phyloP scores from a whole-genome alignment of 1,140 invertebrate species.

The Aphis gossypii region DNA sequence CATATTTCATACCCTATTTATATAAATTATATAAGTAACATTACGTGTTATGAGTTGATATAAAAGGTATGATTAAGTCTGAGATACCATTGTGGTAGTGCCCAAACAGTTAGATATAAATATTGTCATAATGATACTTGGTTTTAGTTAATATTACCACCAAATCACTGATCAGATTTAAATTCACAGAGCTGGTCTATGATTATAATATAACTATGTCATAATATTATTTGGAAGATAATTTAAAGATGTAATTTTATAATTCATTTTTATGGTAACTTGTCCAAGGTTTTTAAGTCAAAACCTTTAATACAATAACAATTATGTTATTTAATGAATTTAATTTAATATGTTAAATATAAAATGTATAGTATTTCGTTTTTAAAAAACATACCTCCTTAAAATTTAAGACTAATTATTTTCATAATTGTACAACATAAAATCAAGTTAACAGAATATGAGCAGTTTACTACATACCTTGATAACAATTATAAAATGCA shows the following conservation, averaged over 20 bases:
- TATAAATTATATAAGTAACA: too few relatives aligned
- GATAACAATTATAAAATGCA: slow-evolving; percentile 2
- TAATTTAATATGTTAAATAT: slow-evolving; percentile 19
- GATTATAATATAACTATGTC: neutral
- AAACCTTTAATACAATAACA: neutral
- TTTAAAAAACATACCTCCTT: neutral
- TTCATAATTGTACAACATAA: neutral
- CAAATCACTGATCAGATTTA: too few relatives aligned
- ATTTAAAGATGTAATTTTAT: neutral
- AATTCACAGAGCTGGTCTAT: too few relatives aligned
- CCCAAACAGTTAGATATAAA: too few relatives aligned
- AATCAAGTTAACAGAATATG: slow-evolving; percentile 13
- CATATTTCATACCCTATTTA: too few relatives aligned
- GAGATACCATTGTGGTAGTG: too few relatives aligned
- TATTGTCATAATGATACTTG: too few relatives aligned
- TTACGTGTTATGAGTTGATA: too few relatives aligned
- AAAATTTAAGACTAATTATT: neutral
- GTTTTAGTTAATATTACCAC: too few relatives aligned
- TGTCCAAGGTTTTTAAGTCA: neutral
- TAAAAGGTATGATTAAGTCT: too few relatives aligned
- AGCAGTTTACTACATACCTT: neutral
- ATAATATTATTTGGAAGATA: slow-evolving; percentile 5
- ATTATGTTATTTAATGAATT: neutral
- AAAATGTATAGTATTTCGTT: neutral
- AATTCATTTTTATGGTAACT: slow-evolving; percentile 15